These are phyloP conservation scores for Henricia sp. DNA, from an alignment of 53 echinoderm and acorn worm species.

Conservation along the genomic window DNA sequence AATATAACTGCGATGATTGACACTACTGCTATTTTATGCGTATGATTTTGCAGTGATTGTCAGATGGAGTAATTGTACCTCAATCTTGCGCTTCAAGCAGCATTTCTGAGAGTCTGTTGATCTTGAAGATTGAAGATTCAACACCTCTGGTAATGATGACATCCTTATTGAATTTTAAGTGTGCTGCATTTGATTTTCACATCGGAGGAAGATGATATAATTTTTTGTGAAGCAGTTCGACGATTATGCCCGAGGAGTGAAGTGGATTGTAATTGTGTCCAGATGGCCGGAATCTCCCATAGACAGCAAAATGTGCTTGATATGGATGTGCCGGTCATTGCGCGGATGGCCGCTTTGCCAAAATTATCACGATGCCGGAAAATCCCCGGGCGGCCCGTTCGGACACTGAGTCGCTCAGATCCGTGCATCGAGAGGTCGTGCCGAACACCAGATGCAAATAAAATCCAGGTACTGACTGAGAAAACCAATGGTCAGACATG, in stretches of 20 bases:
- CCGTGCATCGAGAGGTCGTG: constrained; percentile 35
- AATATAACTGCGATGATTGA: neutral
- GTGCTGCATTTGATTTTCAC: neutral
- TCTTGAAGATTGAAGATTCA: neutral
- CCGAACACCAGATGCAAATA: neutral
- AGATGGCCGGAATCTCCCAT: constrained; percentile 44
- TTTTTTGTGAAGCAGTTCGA: neutral
- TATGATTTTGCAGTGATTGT: neutral
- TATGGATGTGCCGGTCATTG: constrained; percentile 39
- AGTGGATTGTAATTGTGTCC: neutral
- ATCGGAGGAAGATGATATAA: constrained; percentile 3
- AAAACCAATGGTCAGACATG: constrained; percentile 1
- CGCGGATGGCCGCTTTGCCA: constrained; percentile 38
- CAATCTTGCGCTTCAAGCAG: neutral
- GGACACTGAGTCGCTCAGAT: constrained; percentile 38
- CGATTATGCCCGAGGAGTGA: neutral
- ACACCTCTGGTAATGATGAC: neutral
- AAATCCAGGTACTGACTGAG: constrained; percentile 30
- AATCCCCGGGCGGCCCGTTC: constrained; percentile 50
- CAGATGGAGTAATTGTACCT: neutral
- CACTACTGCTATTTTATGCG: too few species aligned
- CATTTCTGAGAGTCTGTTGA: constrained; percentile 1
- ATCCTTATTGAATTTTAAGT: neutral
- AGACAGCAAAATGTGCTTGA: constrained; percentile 46
- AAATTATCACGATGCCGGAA: constrained; percentile 30